Evolutionary conservation across 2,113 vertebrate species (phyloP).

Genomic region (Crotalus helleri): DNA sequence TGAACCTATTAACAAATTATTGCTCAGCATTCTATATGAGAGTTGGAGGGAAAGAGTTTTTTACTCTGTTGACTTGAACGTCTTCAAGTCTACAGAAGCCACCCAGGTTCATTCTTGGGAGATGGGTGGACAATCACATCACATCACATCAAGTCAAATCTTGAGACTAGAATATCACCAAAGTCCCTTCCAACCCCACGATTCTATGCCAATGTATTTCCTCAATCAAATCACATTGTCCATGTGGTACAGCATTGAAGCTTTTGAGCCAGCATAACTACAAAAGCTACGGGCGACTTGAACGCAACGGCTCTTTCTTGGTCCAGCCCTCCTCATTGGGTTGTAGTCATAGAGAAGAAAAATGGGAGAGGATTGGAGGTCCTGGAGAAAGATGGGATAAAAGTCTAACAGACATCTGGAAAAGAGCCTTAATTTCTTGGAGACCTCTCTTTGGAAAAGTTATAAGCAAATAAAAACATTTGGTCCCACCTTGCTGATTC

Average conservation of each 20-base stretch:
- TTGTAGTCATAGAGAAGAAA: neutral
- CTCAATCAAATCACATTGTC: no score
- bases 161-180: no score
- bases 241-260: neutral
- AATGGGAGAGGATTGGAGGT: no score
- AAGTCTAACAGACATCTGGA: no score
- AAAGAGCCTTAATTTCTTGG: no score
- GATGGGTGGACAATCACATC: neutral
- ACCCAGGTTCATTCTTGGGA: no score
- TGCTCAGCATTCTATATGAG: neutral
- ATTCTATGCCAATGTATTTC: no score
- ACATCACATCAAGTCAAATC: neutral
- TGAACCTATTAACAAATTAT: neutral
- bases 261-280: neutral
- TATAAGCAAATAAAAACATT: neutral
- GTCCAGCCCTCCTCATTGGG: neutral
- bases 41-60: neutral
- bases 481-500: no score
- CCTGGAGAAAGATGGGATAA: no score
- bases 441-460: neutral
- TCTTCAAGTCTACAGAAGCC: neutral
- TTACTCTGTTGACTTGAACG: neutral
- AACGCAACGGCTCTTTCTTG: neutral
- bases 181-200: no score
- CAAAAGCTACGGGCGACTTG: conserved; percentile 24